Conservation (phyloP, 2,888 invertebrate genomes). For the Heliconius sara region DNA sequence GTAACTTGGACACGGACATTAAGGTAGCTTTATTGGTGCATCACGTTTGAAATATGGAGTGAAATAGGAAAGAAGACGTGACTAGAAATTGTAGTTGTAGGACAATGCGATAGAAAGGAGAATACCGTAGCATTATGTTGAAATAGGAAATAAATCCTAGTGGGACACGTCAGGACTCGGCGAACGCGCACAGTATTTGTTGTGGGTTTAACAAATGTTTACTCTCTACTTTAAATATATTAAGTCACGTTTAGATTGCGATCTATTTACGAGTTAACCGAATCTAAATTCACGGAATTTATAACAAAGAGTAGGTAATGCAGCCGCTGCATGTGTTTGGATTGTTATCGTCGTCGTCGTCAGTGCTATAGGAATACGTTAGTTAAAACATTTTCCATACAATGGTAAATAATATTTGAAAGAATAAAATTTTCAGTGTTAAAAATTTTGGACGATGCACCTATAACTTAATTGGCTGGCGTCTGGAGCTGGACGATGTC, state of each 20-base stretch:
- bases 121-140: conserved; percentile 28
- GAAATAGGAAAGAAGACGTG: conserved; percentile 64
- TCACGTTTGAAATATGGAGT: conserved; percentile 67
- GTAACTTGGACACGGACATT: conserved; percentile 47
- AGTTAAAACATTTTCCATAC: neutral
- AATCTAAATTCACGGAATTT: conserved; percentile 3
- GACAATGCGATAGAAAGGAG: conserved; percentile 41
- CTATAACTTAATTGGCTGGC: conserved; percentile 1
- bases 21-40: conserved; percentile 63
- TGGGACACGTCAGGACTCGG: conserved; percentile 10
- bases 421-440: neutral
- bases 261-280: conserved; percentile 17
- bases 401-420: neutral
- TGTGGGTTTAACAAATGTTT: conserved; percentile 21
- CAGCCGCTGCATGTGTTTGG: neutral
- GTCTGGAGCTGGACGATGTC: conserved; percentile 12
- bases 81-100: conserved; percentile 57
- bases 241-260: conserved; percentile 10
- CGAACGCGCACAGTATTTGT: conserved; percentile 28
- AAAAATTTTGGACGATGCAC: neutral
- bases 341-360: neutral
- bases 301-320: conserved; percentile 11
- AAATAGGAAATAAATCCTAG: conserved; percentile 34
- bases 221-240: conserved; percentile 16
- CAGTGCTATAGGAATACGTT: neutral